Evolutionary conservation across 2,113 vertebrate genomes (phyloP).

Genomic region (Cottus gobio): DNA sequence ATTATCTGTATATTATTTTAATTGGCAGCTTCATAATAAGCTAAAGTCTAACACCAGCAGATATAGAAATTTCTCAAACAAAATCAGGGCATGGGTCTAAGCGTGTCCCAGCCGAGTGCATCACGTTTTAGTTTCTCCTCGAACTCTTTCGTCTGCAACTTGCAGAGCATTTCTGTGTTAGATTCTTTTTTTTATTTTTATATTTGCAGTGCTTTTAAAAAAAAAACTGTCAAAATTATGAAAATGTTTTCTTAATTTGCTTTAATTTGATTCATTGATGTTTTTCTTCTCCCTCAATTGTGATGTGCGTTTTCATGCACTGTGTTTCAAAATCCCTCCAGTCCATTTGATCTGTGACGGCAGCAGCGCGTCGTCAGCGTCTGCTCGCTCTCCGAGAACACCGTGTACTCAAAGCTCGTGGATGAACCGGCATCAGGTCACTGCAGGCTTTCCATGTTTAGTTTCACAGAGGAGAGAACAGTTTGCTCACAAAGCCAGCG

Average conservation of each 20-base stretch:
- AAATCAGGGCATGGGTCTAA: too few relatives aligned
- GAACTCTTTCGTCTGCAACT: background rate
- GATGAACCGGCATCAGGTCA: slow-evolving; percentile 30
- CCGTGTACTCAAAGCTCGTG: slow-evolving; percentile 34
- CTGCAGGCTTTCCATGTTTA: slow-evolving; percentile 47
- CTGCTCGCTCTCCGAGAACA: slow-evolving; percentile 38
- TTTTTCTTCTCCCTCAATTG: background rate
- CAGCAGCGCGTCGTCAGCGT: background rate
- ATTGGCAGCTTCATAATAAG: too few relatives aligned
- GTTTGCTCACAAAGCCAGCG: slow-evolving; percentile 24
- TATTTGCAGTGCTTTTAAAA: too few relatives aligned
- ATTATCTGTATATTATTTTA: background rate
- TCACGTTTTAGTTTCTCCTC: background rate
- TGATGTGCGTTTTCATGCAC: background rate
- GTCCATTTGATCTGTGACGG: background rate
- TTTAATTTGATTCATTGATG: background rate
- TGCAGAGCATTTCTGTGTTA: background rate
- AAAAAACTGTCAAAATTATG: background rate
- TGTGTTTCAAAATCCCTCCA: background rate
- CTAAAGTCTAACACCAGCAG: too few relatives aligned
- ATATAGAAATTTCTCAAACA: too few relatives aligned
- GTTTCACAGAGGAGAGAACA: slow-evolving; percentile 23
- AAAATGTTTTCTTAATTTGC: background rate
- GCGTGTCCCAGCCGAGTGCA: too few relatives aligned
- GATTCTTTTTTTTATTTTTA: background rate